A percentile compares a stretch with the other conserved stretches of the same genome.
Conservation (phyloP, 2,797 vertebrate genomes). For the Merluccius polli region DNA sequence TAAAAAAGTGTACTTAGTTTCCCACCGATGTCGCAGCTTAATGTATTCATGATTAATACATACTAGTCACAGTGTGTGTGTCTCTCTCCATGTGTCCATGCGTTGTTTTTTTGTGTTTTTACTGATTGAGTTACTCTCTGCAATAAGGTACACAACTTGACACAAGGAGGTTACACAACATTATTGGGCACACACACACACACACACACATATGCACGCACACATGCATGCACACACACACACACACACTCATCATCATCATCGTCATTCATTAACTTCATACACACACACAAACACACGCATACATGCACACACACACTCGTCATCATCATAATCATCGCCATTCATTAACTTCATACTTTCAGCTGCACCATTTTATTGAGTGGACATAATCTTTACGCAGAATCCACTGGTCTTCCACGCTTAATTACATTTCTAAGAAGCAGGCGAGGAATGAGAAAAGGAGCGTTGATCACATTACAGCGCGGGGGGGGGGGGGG, state of each 20-base stretch:
- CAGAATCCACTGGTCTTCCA: slow-evolving; percentile 42
- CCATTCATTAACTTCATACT: not conserved
- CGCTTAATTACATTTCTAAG: slow-evolving; percentile 20
- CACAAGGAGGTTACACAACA: not conserved
- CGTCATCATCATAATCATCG: not conserved
- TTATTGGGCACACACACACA: not conserved
- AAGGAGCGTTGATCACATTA: slow-evolving; percentile 33
- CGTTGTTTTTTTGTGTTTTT: not conserved
- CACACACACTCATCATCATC: slow-evolving; percentile 8
- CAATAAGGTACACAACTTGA: too few species aligned
- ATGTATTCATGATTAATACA: not conserved
- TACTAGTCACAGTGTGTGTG: not conserved
- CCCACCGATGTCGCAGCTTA: not conserved
- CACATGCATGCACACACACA: not conserved
- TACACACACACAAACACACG: not conserved
- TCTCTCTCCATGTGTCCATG: not conserved
- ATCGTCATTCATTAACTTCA: too few species aligned
- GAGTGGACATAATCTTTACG: slow-evolving; percentile 20
- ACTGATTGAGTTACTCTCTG: not conserved
- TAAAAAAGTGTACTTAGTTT: not conserved
- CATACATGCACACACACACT: slow-evolving; percentile 4
- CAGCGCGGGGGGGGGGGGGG: too few species aligned
- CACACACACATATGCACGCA: slow-evolving; percentile 7
- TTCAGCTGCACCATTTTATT: slow-evolving; percentile 23
- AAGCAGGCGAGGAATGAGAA: slow-evolving; percentile 22